A percentile compares a stretch with the other conserved stretches of the same genome.
These are phyloP conservation scores for Mamestra brassicae DNA, from an alignment of 2,888 invertebrate species.

Conservation along the genomic window DNA sequence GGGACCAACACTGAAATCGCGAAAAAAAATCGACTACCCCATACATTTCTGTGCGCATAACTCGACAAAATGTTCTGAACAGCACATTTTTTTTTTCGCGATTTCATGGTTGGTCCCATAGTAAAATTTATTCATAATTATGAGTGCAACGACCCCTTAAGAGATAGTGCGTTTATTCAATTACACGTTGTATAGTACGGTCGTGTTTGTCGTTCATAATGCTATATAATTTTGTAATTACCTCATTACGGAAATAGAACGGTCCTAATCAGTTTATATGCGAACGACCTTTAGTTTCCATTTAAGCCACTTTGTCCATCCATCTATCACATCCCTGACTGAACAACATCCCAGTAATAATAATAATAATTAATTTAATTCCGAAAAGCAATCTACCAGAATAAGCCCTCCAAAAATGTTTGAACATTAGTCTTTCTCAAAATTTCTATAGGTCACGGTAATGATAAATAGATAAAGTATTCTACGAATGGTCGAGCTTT, in stretches of 20 bases:
- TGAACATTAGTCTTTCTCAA: constrained; percentile 69
- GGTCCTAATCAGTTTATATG: neutral
- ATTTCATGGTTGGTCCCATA: too few relatives aligned
- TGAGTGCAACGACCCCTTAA: too few relatives aligned
- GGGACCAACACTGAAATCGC: too few relatives aligned
- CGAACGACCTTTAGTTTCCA: too few relatives aligned
- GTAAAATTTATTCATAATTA: too few relatives aligned
- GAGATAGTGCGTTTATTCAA: too few relatives aligned
- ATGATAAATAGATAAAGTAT: constrained; percentile 70
- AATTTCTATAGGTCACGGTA: constrained; percentile 67
- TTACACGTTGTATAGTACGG: too few relatives aligned
- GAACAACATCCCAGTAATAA: neutral
- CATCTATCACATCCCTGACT: neutral
- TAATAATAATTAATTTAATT: neutral
- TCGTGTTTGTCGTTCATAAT: neutral
- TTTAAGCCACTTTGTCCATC: neutral
- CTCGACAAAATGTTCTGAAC: too few relatives aligned
- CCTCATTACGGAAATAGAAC: too few relatives aligned
- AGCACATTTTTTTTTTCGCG: too few relatives aligned
- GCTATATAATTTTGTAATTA: neutral
- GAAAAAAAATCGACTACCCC: too few relatives aligned
- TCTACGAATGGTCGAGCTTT: constrained; percentile 55
- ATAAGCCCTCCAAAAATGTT: constrained; percentile 53
- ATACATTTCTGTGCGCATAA: too few relatives aligned
- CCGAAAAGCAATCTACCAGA: constrained; percentile 46